These are phyloP conservation scores for Cebus imitator DNA, from an alignment of 2,113 vertebrate genomes.

Conservation along the genomic window DNA sequence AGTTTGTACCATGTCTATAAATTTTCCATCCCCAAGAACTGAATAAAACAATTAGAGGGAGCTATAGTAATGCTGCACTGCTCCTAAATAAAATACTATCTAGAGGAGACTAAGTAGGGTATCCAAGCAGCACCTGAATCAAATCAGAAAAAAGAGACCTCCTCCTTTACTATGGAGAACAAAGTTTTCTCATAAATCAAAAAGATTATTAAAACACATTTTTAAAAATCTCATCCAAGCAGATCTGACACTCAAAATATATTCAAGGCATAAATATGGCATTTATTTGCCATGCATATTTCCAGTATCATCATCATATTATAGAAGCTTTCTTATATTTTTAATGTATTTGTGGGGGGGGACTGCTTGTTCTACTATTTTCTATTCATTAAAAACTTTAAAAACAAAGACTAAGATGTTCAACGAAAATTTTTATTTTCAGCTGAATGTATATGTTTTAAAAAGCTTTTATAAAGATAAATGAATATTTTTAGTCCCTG, in stretches of 20 bases:
- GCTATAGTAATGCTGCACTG: neutral
- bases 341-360: neutral
- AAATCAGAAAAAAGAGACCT: neutral
- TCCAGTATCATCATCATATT: neutral
- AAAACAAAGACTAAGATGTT: conserved; percentile 25
- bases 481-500: conserved; percentile 48
- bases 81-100: neutral
- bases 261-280: conserved; percentile 15
- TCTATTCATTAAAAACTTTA: conserved; percentile 37
- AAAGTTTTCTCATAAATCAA: neutral
- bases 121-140: neutral
- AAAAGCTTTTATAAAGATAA: conserved; percentile 13
- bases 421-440: neutral
- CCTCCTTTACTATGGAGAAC: neutral
- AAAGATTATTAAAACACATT: neutral
- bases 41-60: neutral
- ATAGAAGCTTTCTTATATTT: neutral
- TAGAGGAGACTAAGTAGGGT: neutral
- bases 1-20: neutral
- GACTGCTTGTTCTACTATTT: conserved; percentile 10
- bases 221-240: neutral
- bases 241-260: neutral
- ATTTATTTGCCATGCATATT: neutral
- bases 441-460: neutral
- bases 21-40: neutral